These are phyloP conservation scores for Stenoptilia bipunctidactyla DNA, from an alignment of 2,888 invertebrate genomes.

Conservation along the genomic window DNA sequence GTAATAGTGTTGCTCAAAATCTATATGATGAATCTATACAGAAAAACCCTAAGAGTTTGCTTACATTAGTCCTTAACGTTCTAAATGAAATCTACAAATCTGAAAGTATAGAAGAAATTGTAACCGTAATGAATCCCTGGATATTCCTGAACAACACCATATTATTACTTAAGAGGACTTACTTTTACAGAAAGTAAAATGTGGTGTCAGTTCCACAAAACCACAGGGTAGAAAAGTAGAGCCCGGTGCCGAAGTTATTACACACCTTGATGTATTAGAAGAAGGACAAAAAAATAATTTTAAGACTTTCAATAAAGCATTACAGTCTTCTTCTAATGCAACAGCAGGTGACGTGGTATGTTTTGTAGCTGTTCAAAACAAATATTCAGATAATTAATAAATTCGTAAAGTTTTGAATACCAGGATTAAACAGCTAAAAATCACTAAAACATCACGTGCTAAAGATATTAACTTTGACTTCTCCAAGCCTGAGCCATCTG, in stretches of 20 bases:
- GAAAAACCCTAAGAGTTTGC: slow-evolving; percentile 4
- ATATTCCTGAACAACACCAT: not conserved
- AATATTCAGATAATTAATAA: too few species aligned
- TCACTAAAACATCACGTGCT: not conserved
- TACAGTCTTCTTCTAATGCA: too few species aligned
- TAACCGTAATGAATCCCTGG: too few species aligned
- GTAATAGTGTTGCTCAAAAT: not conserved
- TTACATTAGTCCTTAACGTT: slow-evolving; percentile 1
- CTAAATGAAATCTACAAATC: not conserved
- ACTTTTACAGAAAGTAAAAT: slow-evolving; percentile 4
- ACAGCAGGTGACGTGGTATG: too few species aligned
- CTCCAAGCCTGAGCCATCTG: slow-evolving; percentile 6
- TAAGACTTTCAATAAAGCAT: not conserved
- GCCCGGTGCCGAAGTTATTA: slow-evolving; percentile 13
- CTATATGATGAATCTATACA: not conserved
- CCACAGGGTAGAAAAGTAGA: slow-evolving; percentile 9
- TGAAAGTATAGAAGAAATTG: not conserved
- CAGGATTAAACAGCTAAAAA: too few species aligned
- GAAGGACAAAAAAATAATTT: slow-evolving; percentile 2
- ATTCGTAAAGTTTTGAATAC: too few species aligned
- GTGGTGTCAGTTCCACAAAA: slow-evolving; percentile 5
- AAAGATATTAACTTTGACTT: slow-evolving; percentile 3
- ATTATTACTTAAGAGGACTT: not conserved
- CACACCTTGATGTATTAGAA: slow-evolving; percentile 10
- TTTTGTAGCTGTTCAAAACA: too few species aligned